Base-by-base conservation (phyloP, 2,888 invertebrate species). In the Nomada goodeniana region DNA sequence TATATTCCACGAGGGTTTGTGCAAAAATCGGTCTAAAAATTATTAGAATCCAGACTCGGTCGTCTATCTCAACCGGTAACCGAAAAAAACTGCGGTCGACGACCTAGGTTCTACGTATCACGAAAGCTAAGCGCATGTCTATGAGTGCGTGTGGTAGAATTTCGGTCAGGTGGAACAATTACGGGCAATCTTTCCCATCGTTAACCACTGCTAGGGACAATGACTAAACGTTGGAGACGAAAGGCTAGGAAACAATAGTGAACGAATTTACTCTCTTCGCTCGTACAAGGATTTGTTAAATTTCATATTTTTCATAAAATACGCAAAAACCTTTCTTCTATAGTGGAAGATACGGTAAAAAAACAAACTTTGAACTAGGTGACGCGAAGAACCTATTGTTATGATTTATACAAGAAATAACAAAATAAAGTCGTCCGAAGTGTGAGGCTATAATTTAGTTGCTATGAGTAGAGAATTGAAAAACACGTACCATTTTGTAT, bases 401-500 rank as follows among this genome's bases (percentile, higher is more conserved):
- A 36, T 36, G 36, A 7, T 36, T 7, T 36, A 36, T 36, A 5
- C 1, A 36, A 36, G 36, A 7, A 36, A 36, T 36, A 36, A 47
- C 15, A 47, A 13, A 47, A 47, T 1, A 13, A 15, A 2, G 15
- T 15, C 3, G 13, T 15, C 4, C 3, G 47, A 11, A 47, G 2
- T 13, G 47, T 1, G 13, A 1, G 47, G 57, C 23, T 57, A 57
- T 26, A 71, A 71, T 76, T 69, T 77, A 65, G 63, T 23, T 63
- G 73, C 81, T 82, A 80, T 86, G 80, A 59, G 36, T 71, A 23
- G 29, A 23, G 69, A 85, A 74, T 85, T 84, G 83, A 69, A 77
- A 82, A 86, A 85, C 85, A 73, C 81, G 76, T 85, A 85, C 69
- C 83, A 75, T 85, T 86, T 84, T 86, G 73, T 82, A 80, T 78